These are phyloP conservation scores for Aviceda cuculoides DNA, from an alignment of 2,797 vertebrate genomes.

Conservation along the genomic window DNA sequence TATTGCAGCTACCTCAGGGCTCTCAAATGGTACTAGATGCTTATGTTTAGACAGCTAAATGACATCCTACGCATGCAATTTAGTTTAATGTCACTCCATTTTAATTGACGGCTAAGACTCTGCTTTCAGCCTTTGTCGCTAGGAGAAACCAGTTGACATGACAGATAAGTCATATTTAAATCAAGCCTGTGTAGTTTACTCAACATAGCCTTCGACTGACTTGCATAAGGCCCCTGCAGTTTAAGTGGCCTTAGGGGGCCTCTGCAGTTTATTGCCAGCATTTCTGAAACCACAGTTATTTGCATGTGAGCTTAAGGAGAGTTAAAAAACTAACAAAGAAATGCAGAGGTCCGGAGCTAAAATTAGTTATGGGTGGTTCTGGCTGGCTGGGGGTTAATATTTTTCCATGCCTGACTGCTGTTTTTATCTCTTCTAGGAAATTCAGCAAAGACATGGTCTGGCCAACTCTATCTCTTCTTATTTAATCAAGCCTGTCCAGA, in stretches of 20 bases:
- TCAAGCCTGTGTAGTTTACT: neutral
- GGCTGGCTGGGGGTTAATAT: neutral
- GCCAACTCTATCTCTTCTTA: constrained; percentile 98
- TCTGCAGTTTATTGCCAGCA: neutral
- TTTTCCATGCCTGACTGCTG: constrained; percentile 15
- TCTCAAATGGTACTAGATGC: neutral
- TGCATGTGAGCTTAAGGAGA: neutral
- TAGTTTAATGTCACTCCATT: constrained; percentile 21
- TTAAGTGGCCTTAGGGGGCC: neutral
- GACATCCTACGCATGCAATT: neutral
- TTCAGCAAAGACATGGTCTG: constrained; percentile 92
- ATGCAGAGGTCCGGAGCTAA: neutral
- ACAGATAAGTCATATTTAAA: neutral
- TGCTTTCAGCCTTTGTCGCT: constrained; percentile 1
- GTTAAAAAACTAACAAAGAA: neutral
- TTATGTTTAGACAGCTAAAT: constrained; percentile 48
- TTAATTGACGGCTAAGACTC: constrained; percentile 35
- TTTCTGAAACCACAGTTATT: neutral
- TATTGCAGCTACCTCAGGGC: neutral
- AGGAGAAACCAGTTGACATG: neutral
- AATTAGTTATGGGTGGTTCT: neutral
- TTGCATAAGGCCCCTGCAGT: neutral
- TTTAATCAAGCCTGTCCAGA: constrained; percentile 98
- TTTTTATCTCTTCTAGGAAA: constrained; percentile 81
- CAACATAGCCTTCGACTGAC: neutral